These are phyloP conservation scores for Bergia puertoricense DNA, from an alignment of 92 coral and sea anemone genomes.

Conservation along the genomic window DNA sequence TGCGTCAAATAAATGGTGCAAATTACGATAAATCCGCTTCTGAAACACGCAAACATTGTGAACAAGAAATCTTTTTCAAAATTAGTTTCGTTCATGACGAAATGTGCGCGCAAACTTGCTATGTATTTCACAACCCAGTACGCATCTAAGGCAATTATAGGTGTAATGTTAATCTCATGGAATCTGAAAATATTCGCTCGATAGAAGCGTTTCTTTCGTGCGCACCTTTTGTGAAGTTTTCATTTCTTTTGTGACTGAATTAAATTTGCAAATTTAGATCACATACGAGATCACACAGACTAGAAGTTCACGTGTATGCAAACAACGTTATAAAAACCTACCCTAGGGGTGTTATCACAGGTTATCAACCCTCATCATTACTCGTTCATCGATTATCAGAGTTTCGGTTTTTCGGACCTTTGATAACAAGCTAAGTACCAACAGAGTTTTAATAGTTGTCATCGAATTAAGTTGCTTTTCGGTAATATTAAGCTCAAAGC, in stretches of 20 bases:
- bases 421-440: neutral
- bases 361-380: slow-evolving; percentile 6
- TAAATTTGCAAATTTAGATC: slow-evolving; percentile 1
- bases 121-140: slow-evolving; percentile 2
- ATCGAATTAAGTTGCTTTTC: neutral
- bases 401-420: neutral
- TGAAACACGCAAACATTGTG: slow-evolving; percentile 5
- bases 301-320: neutral
- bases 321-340: neutral
- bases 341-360: slow-evolving; percentile 1
- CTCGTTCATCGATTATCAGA: neutral
- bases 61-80: neutral
- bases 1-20: slow-evolving; percentile 36
- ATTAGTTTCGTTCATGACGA: neutral
- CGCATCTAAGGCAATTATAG: neutral
- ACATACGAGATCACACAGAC: neutral
- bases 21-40: slow-evolving; percentile 18
- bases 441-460: neutral
- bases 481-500: neutral
- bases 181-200: neutral
- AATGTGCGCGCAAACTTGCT: neutral
- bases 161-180: neutral
- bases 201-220: neutral
- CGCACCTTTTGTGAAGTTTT: neutral
- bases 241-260: slow-evolving; percentile 11